A percentile compares a stretch with the other conserved stretches of the same genome.
Evolutionary conservation across 1,140 invertebrate species (phyloP).

Genomic region (Riptortus pedestris): DNA sequence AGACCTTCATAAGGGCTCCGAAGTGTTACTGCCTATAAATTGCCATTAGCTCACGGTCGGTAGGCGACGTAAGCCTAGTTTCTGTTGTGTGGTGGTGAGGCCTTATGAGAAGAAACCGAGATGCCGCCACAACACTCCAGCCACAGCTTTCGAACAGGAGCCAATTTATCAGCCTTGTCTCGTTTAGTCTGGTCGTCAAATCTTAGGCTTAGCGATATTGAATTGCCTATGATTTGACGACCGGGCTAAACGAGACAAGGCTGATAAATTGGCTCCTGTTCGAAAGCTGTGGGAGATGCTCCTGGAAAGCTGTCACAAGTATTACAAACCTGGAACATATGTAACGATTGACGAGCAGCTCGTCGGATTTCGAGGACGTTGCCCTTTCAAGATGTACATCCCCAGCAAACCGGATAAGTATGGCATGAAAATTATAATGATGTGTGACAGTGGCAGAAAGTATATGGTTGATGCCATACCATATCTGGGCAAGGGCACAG

Average conservation of each 20-base stretch:
- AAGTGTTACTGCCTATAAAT: background rate
- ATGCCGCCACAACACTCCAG: background rate
- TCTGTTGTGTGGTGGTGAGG: background rate
- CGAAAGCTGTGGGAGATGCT: constrained; percentile 32
- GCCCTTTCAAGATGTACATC: constrained; percentile 39
- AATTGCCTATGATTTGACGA: constrained; percentile 24
- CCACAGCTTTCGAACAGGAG: too few species aligned
- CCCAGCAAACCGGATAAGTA: constrained; percentile 36
- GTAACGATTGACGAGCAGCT: constrained; percentile 36
- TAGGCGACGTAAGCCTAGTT: background rate
- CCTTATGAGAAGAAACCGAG: background rate
- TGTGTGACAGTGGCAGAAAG: constrained; percentile 29
- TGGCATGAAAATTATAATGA: constrained; percentile 32
- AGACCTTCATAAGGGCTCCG: background rate
- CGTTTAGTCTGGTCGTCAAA: constrained; percentile 35
- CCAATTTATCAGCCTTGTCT: too few species aligned
- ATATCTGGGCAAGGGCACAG: constrained; percentile 30
- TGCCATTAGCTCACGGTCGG: background rate
- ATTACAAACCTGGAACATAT: constrained; percentile 32
- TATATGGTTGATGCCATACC: constrained; percentile 31
- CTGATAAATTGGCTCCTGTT: constrained; percentile 29
- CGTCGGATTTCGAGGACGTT: constrained; percentile 37
- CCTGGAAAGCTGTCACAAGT: constrained; percentile 31
- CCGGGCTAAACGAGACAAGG: background rate
- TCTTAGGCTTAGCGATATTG: too few species aligned